Percentiles rank a stretch among this genome's conserved stretches.
These are phyloP conservation scores for Dryobota labecula DNA, from an alignment of 2,888 invertebrate genomes.

Conservation along the genomic window DNA sequence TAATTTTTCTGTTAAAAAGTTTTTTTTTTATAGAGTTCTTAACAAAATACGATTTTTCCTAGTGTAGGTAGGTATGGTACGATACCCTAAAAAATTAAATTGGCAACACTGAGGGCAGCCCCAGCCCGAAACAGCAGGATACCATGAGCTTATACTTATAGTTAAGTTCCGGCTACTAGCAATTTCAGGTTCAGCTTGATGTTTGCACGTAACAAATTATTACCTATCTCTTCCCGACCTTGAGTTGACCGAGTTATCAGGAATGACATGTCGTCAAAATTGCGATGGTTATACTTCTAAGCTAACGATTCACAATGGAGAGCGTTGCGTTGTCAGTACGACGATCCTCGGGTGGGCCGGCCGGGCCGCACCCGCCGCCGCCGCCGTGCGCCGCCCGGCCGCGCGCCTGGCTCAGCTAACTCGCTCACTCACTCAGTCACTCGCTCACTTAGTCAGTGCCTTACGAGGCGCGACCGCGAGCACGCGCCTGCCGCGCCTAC, in stretches of 20 bases:
- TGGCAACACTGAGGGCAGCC: too few relatives aligned
- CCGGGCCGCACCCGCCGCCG: slow-evolving; percentile 25
- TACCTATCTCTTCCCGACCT: neutral
- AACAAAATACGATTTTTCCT: too few relatives aligned
- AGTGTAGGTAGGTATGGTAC: too few relatives aligned
- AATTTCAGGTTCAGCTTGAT: neutral
- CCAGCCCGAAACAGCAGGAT: neutral
- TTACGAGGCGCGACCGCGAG: slow-evolving; percentile 77
- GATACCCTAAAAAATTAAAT: too few relatives aligned
- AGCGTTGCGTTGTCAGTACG: slow-evolving; percentile 13
- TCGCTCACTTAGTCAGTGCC: slow-evolving; percentile 79
- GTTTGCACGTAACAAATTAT: neutral
- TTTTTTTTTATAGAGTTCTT: too few relatives aligned
- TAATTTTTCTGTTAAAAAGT: too few relatives aligned
- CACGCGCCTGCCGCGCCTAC: slow-evolving; percentile 57
- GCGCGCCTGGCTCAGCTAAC: slow-evolving; percentile 27
- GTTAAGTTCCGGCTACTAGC: neutral
- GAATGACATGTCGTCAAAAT: slow-evolving; percentile 13
- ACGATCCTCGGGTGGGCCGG: slow-evolving; percentile 20
- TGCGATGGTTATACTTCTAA: slow-evolving; percentile 2
- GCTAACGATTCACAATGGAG: slow-evolving; percentile 30
- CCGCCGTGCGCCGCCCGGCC: slow-evolving; percentile 27
- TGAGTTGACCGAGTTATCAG: slow-evolving; percentile 12
- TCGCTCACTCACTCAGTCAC: neutral
- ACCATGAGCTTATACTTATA: neutral